phyloP scores from a whole-genome alignment of 2,797 vertebrate genomes.

The Clamator glandarius region DNA sequence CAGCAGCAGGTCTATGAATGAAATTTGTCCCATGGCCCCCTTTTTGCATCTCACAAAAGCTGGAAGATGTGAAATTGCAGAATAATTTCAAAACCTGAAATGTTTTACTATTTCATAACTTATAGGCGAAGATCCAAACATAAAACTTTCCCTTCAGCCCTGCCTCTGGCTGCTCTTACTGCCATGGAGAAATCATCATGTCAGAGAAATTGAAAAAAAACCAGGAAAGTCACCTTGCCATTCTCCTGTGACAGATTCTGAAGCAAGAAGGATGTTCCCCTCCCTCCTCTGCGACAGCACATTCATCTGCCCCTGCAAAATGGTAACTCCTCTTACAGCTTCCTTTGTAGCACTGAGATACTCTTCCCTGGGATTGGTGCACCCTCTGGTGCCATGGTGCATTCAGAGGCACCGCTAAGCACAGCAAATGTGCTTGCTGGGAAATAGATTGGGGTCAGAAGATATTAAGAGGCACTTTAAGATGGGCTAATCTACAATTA shows the following conservation, averaged over 20 bases:
- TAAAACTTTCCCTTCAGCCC: neutral
- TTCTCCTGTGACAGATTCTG: neutral
- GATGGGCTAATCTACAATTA: neutral
- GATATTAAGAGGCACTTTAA: neutral
- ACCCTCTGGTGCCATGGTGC: neutral
- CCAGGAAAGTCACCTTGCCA: neutral
- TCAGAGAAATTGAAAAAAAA: neutral
- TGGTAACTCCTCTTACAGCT: neutral
- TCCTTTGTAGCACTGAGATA: neutral
- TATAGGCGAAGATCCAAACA: neutral
- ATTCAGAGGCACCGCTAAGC: neutral
- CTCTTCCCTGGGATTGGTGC: neutral
- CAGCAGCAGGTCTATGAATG: neutral
- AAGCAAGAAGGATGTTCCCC: neutral
- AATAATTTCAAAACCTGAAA: neutral
- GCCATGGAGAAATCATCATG: neutral
- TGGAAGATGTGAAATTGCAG: neutral
- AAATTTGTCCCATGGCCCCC: neutral
- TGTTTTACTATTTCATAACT: neutral
- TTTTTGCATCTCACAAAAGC: neutral
- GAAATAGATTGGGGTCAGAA: neutral
- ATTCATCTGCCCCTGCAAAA: neutral
- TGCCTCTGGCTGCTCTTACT: neutral
- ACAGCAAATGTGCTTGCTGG: neutral
- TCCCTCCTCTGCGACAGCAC: neutral